These are phyloP conservation scores for Hormaphis cornu DNA, from an alignment of 1,140 invertebrate species.

Conservation along the genomic window DNA sequence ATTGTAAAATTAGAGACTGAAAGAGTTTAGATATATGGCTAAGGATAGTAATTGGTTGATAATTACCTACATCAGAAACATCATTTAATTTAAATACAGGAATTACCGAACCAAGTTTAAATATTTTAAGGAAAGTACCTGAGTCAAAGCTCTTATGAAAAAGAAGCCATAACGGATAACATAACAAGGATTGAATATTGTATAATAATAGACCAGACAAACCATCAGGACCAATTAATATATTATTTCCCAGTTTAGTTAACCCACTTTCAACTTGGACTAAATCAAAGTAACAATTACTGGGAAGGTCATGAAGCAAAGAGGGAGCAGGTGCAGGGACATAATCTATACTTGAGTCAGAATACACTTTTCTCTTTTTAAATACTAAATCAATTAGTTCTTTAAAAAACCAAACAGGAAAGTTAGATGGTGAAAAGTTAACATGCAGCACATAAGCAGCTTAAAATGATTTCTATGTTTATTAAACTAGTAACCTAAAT, in stretches of 20 bases:
- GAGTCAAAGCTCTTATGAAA: not conserved
- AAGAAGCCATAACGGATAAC: not conserved
- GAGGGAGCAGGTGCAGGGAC: not conserved
- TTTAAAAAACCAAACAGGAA: too few species aligned
- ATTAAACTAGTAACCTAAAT: too few species aligned
- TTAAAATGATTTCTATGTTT: too few species aligned
- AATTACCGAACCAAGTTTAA: not conserved
- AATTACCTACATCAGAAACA: too few species aligned
- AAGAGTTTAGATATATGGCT: not conserved
- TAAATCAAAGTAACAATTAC: not conserved
- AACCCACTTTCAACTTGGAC: not conserved
- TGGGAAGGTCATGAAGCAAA: not conserved
- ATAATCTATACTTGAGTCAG: too few species aligned
- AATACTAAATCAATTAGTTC: too few species aligned
- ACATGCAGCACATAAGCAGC: too few species aligned
- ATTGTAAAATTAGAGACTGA: too few species aligned
- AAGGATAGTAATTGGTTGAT: too few species aligned
- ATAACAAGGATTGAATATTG: too few species aligned
- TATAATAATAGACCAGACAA: not conserved
- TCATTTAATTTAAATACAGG: not conserved
- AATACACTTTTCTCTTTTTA: too few species aligned
- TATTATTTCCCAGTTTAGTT: not conserved
- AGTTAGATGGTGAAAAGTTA: too few species aligned
- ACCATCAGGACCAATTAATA: not conserved
- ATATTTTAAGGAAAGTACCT: not conserved